Base-by-base conservation (phyloP, 1,140 invertebrate species). In the Tigriopus japonicus region DNA sequence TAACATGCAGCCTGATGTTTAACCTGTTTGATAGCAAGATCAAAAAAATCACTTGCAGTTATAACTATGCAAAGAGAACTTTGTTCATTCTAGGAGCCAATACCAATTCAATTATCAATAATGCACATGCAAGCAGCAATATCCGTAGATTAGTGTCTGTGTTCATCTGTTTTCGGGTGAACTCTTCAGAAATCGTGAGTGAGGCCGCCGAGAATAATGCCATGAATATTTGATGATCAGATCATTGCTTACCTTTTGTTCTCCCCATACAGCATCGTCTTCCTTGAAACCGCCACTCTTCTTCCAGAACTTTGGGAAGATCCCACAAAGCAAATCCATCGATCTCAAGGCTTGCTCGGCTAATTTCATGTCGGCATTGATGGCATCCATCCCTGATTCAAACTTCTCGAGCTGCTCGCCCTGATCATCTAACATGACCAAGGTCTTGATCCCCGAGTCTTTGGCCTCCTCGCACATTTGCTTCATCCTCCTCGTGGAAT, bases 321-420 rank as follows among this genome's bases (percentile, higher is more conserved):
- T 80, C 49, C 93, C 93, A 74, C 94, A 98, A 74, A 94, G 98
- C 75, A 98, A 97, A 75, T 99, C 94, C 88, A 99, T 93, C 62
- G 94, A 94, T 52, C 92, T 96, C 61, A 99, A 77, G 77, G 97
- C 97, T 72, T 98, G 97, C 75, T 99, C 95, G 9, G 95, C 95
- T 73, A 98, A 93, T 67, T 83, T 83, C 94, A 99, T 99, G 71
- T 98, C 95, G 52, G 88, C 83, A 74, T 98, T 98, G 74, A 99
- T 98, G 71, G 95, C 89, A 74, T 98, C 95, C 90, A 98, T 95
- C 24, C 93, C 94, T 77, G 97, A 93, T 77, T 99, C 94, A 70
- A 98, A 93, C 68, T 93, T 83, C 75, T 98, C 94, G 79, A 98
- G 76, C 88, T 98, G 94, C 73, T 98, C 94, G 87, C 90, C 91